Base-by-base conservation (phyloP, 1,140 invertebrate species). In the Zaprionus davidi region DNA sequence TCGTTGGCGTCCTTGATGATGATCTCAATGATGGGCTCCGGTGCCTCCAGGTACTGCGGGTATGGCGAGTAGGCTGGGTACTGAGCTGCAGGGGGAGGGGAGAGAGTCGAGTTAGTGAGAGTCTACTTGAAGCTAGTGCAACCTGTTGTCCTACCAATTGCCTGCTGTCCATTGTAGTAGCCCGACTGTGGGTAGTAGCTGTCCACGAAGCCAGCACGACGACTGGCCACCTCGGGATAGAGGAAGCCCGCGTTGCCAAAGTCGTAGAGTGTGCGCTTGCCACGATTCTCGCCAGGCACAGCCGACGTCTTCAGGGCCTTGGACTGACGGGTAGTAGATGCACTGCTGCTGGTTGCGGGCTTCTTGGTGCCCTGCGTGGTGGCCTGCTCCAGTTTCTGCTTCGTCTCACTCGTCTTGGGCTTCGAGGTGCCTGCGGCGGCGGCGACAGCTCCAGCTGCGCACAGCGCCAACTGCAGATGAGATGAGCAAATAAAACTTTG, bases 1-100 rank as follows among this genome's bases (percentile, higher is more conserved):
- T 97, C 96, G 90, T 98, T 97, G 0, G 96, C 97, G 92, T 98
- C 97, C 86, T 97, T 97, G 58, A 98, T 97, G 63, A 98, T 98
- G 74, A 97, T 98, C 93, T 98, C 97, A 71, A 98, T 98, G 55
- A 98, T 98, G 13, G 97, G 97, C 90, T 98, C 97, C 0, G 97
- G 97, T 65, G 96, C 96, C 77, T 96, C 95, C 9, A 95, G 93
- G 82, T 97, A 96, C 68, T 96, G 95, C 7, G 94, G 94, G 71
- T 94, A 91, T 0, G 78, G 76, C 1, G 62, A 58, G 63, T 90
- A 92, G 7, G 63, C 71, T 12, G 58, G 79, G 72, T 85, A 92
- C 71, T 92, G 91, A 62, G 78, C 91, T 92, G 68, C 0, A 90
- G 78, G 7, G 36, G 26, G 78, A 5, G 36, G 26, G 15, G n/a